These are phyloP conservation scores for Yponomeuta sedellus DNA, from an alignment of 2,888 invertebrate genomes.

Conservation along the genomic window DNA sequence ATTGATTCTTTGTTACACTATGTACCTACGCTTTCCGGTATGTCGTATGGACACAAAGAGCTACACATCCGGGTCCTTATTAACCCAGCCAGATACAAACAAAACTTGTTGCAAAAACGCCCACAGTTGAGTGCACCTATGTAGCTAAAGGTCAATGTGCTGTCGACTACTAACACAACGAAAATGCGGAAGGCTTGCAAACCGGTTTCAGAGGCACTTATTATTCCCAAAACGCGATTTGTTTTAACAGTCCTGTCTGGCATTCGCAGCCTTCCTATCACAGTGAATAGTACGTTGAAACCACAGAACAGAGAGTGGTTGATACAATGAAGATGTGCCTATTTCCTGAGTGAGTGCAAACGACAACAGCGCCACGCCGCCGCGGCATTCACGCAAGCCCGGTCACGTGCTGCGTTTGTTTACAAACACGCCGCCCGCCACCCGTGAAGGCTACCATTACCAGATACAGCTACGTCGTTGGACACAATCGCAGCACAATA, in stretches of 20 bases:
- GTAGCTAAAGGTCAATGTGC: no score
- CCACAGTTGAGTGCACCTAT: no score
- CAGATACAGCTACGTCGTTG: background rate
- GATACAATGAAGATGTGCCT: background rate
- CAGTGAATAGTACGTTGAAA: background rate
- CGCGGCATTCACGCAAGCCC: slow-evolving; percentile 37
- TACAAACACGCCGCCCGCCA: slow-evolving; percentile 34
- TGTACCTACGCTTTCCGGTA: no score
- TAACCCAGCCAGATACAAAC: no score
- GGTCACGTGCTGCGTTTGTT: slow-evolving; percentile 49
- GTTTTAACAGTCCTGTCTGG: background rate
- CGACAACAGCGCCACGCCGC: background rate
- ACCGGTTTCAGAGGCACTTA: background rate
- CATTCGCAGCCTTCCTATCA: background rate
- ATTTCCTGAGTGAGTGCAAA: slow-evolving; percentile 1
- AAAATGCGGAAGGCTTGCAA: no score
- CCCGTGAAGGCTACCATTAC: slow-evolving; percentile 13
- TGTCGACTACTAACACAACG: no score
- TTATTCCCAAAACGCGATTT: background rate
- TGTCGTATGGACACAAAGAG: no score
- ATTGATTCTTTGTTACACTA: no score
- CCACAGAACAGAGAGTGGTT: no score
- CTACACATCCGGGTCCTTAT: no score
- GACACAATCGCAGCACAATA: no score
- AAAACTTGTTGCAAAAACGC: no score